phyloP scores from a whole-genome alignment of 2,797 vertebrate species.

The Sphenodon punctatus region DNA sequence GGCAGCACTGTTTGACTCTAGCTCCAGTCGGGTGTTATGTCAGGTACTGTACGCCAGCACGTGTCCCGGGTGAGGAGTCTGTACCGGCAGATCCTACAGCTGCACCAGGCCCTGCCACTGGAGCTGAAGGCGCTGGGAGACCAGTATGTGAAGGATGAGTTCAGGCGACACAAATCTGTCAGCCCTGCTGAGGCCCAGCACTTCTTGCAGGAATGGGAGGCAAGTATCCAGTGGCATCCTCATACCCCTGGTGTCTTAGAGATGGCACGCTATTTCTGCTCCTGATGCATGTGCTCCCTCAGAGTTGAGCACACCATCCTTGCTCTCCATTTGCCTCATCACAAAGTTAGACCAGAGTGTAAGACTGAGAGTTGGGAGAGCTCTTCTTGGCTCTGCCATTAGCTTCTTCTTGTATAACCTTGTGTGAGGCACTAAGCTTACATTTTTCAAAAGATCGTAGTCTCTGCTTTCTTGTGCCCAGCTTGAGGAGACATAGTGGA shows the following conservation, averaged over 20 bases:
- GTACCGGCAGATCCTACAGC: constrained; percentile 82
- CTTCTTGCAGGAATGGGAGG: constrained; percentile 92
- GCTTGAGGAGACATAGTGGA: neutral
- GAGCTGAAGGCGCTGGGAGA: constrained; percentile 84
- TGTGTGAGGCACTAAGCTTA: neutral
- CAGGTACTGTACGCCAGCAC: constrained; percentile 33
- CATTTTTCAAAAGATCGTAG: neutral
- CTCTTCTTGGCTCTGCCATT: neutral
- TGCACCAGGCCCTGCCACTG: constrained; percentile 80
- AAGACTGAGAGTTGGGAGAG: neutral
- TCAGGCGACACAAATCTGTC: constrained; percentile 81
- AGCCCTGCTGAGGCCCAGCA: constrained; percentile 69
- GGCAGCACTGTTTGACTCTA: too few species aligned
- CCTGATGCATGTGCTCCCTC: neutral
- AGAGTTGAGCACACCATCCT: neutral
- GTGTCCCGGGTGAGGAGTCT: constrained; percentile 74
- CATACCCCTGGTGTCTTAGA: neutral
- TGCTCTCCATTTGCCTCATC: too few species aligned
- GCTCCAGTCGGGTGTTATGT: constrained; percentile 29
- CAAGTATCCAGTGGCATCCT: constrained; percentile 67
- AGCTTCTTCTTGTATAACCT: neutral
- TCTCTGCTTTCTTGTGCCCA: too few species aligned
- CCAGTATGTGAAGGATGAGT: constrained; percentile 91
- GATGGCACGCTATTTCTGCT: neutral
- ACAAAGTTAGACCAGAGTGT: neutral